Percentiles rank a stretch among this genome's conserved stretches.
phyloP scores from a whole-genome alignment of 2,113 vertebrate species.

The Megaptera novaeangliae region DNA sequence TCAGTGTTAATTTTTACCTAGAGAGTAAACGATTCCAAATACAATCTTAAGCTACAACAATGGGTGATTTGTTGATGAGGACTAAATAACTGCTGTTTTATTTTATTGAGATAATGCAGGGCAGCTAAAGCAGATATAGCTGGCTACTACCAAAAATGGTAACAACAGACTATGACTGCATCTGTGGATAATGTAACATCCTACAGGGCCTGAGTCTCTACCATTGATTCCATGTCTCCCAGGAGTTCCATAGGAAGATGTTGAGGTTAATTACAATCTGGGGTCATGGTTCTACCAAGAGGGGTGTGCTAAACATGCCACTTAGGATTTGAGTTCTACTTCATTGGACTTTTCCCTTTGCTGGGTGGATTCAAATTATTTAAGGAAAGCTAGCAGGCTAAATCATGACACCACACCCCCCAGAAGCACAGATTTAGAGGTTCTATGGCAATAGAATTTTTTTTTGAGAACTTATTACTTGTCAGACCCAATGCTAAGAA shows the following conservation, averaged over 20 bases:
- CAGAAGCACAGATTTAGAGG: background rate
- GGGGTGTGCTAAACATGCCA: background rate
- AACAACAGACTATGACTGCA: background rate
- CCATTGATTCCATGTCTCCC: background rate
- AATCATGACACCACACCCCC: background rate
- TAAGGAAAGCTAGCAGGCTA: background rate
- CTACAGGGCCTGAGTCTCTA: background rate
- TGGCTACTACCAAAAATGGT: background rate
- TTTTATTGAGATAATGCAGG: background rate
- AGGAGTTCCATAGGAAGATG: background rate
- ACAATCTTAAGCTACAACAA: background rate
- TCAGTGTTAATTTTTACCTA: slow-evolving; percentile 8
- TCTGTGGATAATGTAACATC: background rate
- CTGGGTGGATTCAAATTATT: background rate
- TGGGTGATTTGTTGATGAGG: background rate
- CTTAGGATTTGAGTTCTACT: background rate
- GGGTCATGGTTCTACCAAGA: background rate
- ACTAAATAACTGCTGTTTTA: background rate
- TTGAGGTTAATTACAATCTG: background rate
- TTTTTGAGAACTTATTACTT: background rate
- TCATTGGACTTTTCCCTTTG: background rate
- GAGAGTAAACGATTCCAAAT: background rate
- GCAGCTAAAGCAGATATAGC: background rate
- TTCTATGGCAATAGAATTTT: background rate
- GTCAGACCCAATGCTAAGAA: background rate